Evolutionary conservation across 2,797 vertebrate species (phyloP).

Genomic region (Hephaestus fuliginosus): DNA sequence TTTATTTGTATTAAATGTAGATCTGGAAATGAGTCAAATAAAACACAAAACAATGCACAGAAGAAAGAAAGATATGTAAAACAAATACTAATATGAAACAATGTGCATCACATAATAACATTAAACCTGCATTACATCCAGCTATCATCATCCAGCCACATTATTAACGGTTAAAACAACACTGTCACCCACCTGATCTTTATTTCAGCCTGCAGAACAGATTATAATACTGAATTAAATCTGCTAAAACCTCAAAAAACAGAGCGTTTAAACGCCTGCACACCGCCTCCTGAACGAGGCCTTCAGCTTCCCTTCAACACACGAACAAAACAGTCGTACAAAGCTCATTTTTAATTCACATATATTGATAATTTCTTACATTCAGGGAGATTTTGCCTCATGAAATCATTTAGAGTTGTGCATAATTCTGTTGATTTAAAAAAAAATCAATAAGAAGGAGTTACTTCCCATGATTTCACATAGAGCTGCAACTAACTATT

Average conservation of each 20-base stretch:
- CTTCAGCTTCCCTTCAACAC: background rate
- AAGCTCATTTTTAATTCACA: background rate
- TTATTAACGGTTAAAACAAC: background rate
- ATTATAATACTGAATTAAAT: background rate
- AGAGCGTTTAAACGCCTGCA: background rate
- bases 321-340: background rate
- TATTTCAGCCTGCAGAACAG: constrained; percentile 1
- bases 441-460: background rate
- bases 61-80: background rate
- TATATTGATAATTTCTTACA: background rate
- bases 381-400: background rate
- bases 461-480: background rate
- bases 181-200: background rate
- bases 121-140: background rate
- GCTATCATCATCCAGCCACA: background rate
- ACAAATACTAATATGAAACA: background rate
- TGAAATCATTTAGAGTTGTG: background rate
- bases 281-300: background rate
- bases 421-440: background rate
- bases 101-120: background rate
- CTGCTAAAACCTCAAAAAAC: background rate
- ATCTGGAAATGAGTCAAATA: background rate
- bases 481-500: background rate
- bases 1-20: constrained; percentile 10
- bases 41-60: background rate